Percentiles rank a stretch among this genome's conserved stretches.
These are phyloP conservation scores for Myotis pilosus DNA, from an alignment of 2,797 vertebrate species.

Conservation along the genomic window DNA sequence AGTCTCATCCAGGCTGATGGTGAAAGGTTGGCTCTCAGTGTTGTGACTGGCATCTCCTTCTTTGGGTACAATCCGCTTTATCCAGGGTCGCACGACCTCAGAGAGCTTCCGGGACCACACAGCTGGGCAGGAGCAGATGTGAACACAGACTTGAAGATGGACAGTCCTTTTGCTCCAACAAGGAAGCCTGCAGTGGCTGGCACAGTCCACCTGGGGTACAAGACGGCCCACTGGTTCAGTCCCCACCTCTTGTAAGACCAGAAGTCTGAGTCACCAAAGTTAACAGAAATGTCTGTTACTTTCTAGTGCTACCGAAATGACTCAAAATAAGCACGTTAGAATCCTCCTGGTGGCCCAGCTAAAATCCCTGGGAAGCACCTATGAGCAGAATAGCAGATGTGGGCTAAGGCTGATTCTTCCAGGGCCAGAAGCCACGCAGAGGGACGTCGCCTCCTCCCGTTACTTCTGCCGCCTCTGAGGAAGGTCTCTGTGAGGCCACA, in stretches of 20 bases:
- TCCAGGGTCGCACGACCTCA: background rate
- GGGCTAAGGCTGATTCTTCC: background rate
- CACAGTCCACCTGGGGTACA: background rate
- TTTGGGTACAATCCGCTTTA: background rate
- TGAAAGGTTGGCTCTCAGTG: too few relatives aligned
- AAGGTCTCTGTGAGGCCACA: background rate
- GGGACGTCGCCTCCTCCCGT: rapidly evolving
- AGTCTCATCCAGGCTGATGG: background rate
- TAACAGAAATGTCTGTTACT: background rate
- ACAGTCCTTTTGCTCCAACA: background rate
- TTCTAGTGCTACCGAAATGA: background rate
- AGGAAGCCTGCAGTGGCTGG: too few relatives aligned
- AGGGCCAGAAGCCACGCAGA: rapidly evolving
- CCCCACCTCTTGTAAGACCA: background rate
- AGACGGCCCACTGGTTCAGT: background rate
- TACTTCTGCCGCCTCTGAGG: background rate
- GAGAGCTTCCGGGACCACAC: background rate
- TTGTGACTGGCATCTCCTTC: too few relatives aligned
- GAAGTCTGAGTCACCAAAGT: background rate
- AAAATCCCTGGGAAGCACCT: background rate
- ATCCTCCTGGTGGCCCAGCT: too few relatives aligned
- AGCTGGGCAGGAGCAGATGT: background rate
- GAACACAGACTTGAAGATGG: background rate
- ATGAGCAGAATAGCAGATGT: background rate
- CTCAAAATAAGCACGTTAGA: background rate